Evolutionary conservation across 1,140 invertebrate species (phyloP).

Genomic region (Tetramorium alpestre): DNA sequence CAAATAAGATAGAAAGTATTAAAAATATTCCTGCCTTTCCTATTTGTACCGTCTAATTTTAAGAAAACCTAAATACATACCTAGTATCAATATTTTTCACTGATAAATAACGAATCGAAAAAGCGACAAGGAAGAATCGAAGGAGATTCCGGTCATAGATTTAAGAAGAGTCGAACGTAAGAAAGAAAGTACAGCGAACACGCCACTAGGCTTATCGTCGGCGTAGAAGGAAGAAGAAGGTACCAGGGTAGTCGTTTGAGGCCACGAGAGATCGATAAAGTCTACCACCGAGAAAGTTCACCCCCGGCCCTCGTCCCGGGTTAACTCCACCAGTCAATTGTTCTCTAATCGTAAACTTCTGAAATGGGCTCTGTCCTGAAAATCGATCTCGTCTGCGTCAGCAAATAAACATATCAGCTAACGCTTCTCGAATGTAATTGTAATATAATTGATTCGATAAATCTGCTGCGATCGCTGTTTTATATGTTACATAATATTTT

Average conservation of each 20-base stretch:
- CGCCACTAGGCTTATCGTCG: conserved; percentile 69
- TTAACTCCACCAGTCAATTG: conserved; percentile 74
- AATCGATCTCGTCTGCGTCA: conserved; percentile 65
- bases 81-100: not conserved
- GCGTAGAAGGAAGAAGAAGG: conserved; percentile 74
- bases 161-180: conserved; percentile 56
- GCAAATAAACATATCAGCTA: conserved; percentile 49
- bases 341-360: conserved; percentile 76
- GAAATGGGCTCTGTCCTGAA: conserved; percentile 65
- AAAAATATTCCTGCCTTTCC: not conserved
- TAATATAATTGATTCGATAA: not conserved
- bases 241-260: conserved; percentile 74
- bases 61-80: not conserved
- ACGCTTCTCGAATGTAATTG: conserved; percentile 13
- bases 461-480: conserved; percentile 6
- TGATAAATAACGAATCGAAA: conserved; percentile 15
- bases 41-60: not conserved
- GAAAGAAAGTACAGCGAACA: conserved; percentile 64
- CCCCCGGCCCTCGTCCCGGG: conserved; percentile 62
- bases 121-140: not conserved
- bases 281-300: conserved; percentile 74
- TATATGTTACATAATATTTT: not conserved
- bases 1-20: not conserved
- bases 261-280: conserved; percentile 75
- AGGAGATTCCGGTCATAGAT: conserved; percentile 54